These are phyloP conservation scores for Polia nebulosa DNA, from an alignment of 2,888 invertebrate genomes.

Conservation along the genomic window DNA sequence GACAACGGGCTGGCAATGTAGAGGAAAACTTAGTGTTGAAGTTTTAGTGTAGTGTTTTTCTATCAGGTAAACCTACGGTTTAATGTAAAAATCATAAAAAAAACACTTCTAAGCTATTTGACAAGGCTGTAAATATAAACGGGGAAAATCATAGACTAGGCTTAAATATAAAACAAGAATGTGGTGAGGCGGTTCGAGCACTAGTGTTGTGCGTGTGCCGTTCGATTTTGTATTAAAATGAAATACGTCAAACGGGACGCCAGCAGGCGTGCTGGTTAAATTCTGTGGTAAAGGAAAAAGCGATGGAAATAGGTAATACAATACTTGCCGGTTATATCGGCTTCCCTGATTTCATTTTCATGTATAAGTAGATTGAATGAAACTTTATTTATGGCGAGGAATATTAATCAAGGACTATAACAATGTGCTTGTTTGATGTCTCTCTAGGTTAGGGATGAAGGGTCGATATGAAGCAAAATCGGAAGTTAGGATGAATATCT, in stretches of 20 bases:
- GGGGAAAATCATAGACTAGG: not conserved
- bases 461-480: not conserved
- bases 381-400: not conserved
- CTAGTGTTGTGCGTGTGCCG: slow-evolving; percentile 12
- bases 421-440: not conserved
- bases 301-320: slow-evolving; percentile 13
- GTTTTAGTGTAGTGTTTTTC: not conserved
- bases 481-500: not conserved
- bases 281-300: slow-evolving; percentile 27
- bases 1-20: too few relatives aligned
- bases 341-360: not conserved
- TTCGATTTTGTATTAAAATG: slow-evolving; percentile 46
- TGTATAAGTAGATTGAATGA: slow-evolving; percentile 3
- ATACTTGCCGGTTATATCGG: slow-evolving; percentile 4
- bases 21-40: too few relatives aligned
- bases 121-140: not conserved
- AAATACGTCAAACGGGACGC: slow-evolving; percentile 28
- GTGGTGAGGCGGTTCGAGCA: not conserved
- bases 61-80: not conserved
- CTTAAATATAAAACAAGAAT: not conserved
- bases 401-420: not conserved
- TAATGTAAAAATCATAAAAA: not conserved
- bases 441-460: not conserved
- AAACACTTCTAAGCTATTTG: not conserved
- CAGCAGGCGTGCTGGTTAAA: slow-evolving; percentile 23